Evolutionary conservation across 2,797 vertebrate species (phyloP).

Genomic region (Acestrorhynchus altus): DNA sequence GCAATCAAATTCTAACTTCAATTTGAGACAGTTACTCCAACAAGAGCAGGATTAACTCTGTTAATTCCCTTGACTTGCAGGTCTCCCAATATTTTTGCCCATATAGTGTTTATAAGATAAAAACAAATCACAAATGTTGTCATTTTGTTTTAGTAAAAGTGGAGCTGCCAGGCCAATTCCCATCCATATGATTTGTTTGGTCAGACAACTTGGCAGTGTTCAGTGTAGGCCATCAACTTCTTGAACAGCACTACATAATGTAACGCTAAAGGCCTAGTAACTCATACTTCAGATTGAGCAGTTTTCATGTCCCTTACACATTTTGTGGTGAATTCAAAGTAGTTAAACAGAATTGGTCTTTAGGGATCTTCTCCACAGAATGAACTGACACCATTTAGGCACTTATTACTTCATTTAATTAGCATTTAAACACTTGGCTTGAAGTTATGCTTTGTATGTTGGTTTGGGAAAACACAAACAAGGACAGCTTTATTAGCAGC

Average conservation of each 20-base stretch:
- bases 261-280: not conserved
- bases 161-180: too few relatives aligned
- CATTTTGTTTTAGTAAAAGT: too few relatives aligned
- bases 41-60: too few relatives aligned
- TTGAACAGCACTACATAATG: not conserved
- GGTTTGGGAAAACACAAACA: not conserved
- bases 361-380: not conserved
- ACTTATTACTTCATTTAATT: not conserved
- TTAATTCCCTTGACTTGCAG: too few relatives aligned
- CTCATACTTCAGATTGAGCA: not conserved
- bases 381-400: not conserved
- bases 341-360: not conserved
- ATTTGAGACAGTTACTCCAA: too few relatives aligned
- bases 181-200: too few relatives aligned
- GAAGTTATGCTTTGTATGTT: not conserved
- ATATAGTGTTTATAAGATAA: too few relatives aligned
- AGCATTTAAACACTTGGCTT: not conserved
- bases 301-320: not conserved
- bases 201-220: too few relatives aligned
- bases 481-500: constrained; percentile 7
- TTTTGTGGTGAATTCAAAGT: not conserved
- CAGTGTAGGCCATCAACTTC: not conserved
- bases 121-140: too few relatives aligned
- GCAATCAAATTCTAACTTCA: too few relatives aligned
- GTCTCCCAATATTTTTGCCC: too few relatives aligned